Evolutionary conservation across 2,113 vertebrate genomes (phyloP), one percentile per base, ranked within the genome.

Genomic region (Bostrychus sinensis): DNA sequence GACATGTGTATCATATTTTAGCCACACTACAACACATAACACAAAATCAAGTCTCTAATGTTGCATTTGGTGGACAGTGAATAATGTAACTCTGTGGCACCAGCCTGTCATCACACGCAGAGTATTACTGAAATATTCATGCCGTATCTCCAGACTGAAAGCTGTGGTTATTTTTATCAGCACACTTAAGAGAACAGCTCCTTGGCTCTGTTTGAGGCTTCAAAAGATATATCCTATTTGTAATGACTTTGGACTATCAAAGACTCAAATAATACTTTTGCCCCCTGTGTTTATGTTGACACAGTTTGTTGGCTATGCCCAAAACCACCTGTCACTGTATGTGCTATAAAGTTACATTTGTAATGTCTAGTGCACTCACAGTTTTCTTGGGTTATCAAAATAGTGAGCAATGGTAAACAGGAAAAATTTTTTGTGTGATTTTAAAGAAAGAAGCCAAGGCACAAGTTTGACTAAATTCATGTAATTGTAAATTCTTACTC

Each of bases 101-200:
- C 26, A 25, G 23, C 16, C 14, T 30, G 48, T 28, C 25, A 28
- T 28, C 25, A 51, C n/a, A 28, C 2, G 16, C 48, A 17, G 25
- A 5, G 25, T 8, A 28, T 30, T 17, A 51, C 48, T 51, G 25
- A 51, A 51, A 51, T 51, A 51, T 51, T 51, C 48, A 51, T 51
- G 25, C 14, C 14, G 7, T 12, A 48, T 48, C 48, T 51, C 37
- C 48, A 30, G 14, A 28, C 48, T 51, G 23, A 28, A 32, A 51
- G 48, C 48, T 1, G 48, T n/a, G 48, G 48, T 28, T 51, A 51
- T 51, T 51, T 51, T 30, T 51, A 51, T 51, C 48, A 17, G 46
- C 22, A 13, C 13, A 32, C 30, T 8, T 25, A 4, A 50, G 23
- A 16, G 48, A 51, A 17, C 48, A 30, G 48, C 13, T 51, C 46